Evolutionary conservation across 2,797 vertebrate species (phyloP), one percentile per base, ranked within the genome.

Genomic region (Sebastes elongatus): DNA sequence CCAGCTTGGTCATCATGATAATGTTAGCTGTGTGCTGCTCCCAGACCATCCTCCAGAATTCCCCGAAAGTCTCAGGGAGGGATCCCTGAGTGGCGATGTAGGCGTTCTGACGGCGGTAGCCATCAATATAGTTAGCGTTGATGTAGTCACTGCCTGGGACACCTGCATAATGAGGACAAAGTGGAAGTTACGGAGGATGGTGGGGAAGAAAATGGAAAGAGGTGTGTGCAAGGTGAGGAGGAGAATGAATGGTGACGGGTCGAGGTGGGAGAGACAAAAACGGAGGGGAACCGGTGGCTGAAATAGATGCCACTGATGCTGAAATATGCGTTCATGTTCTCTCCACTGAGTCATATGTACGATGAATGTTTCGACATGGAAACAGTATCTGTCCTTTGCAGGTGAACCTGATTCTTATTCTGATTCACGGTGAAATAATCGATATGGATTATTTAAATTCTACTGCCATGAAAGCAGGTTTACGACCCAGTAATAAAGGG

Each of bases 31-130:
- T 97, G 73, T 97, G 96, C 78, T 99, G 99, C 28, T 99, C 99
- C 99, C 99, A 99, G 67, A 99, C 96, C 98, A 99, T 98, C 90
- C 98, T 97, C 99, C 99, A 99, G 94, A 99, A 99, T 91, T 99
- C 99, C 70, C 98, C 97, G 61, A 99, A 99, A 0, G 98, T 99
- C 95, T 99, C 99, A 0, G 99, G 98, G 84, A 99, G 94, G 28
- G 98, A 95, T 8, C 99, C 99, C 92, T 99, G 99, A 0, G 99
- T 99, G 88, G 99, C 99, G 63, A 99, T 98, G 32, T 99, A 99
- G 57, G 99, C 98, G 1, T 99, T 99, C 92, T 99, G 99, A 70
- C 98, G 97, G 82, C 98, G 97, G 89, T 99, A 99, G 59, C 99
- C 99, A 61, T 99, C 99, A 64, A 99, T 97, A 78, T 99, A 99